A percentile compares a stretch with the other conserved stretches of the same genome.
Conservation (phyloP, 2,888 invertebrate genomes). For the Tanytarsus gracilentus region DNA sequence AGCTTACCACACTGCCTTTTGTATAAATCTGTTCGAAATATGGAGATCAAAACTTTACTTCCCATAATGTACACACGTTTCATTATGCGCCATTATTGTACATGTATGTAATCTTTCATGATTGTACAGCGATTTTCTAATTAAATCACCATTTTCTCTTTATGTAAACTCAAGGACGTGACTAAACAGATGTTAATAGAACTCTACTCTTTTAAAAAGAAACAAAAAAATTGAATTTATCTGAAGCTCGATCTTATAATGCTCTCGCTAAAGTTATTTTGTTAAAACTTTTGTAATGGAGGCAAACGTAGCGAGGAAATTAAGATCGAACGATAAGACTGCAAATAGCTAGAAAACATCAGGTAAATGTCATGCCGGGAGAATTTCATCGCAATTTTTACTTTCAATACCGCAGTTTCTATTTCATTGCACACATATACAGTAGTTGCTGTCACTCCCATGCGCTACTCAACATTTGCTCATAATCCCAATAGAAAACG, state of each 20-base stretch:
- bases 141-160: too few relatives aligned
- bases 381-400: constrained; percentile 2
- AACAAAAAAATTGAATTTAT: too few relatives aligned
- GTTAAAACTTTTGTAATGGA: too few relatives aligned
- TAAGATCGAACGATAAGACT: constrained; percentile 1
- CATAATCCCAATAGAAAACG: too few relatives aligned
- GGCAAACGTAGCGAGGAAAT: background rate
- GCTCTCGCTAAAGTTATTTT: too few relatives aligned
- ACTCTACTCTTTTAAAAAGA: too few relatives aligned
- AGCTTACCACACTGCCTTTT: too few relatives aligned
- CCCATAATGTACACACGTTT: background rate
- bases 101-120: background rate
- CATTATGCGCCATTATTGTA: background rate
- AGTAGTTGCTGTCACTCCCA: background rate
- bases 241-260: too few relatives aligned
- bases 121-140: background rate
- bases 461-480: too few relatives aligned
- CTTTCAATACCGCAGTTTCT: constrained; percentile 1
- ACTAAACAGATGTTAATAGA: too few relatives aligned
- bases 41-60: background rate
- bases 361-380: background rate
- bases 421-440: background rate
- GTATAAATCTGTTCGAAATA: too few relatives aligned
- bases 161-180: too few relatives aligned
- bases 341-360: background rate